Conservation (phyloP, 2,113 vertebrate genomes). For the Toxotes chatareus region DNA sequence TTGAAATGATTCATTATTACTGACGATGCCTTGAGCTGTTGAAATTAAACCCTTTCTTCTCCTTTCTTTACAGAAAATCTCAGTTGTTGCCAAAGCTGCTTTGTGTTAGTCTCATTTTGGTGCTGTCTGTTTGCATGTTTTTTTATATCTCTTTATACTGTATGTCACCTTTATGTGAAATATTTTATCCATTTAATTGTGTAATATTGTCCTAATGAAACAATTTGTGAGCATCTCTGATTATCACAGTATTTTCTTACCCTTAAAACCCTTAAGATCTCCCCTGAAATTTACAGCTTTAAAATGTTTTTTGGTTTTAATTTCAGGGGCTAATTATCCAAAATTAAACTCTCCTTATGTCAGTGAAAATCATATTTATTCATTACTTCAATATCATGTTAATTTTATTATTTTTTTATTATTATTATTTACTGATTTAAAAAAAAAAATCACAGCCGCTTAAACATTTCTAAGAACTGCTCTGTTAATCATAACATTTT, state of each 20-base stretch:
- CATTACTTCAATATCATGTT: slow-evolving; percentile 51
- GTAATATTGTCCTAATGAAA: slow-evolving; percentile 58
- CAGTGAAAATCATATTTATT: slow-evolving; percentile 75
- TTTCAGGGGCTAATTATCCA: slow-evolving; percentile 27
- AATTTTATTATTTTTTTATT: slow-evolving; percentile 55
- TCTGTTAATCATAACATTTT: slow-evolving; percentile 62
- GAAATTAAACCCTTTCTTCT: slow-evolving; percentile 58
- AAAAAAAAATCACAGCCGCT: slow-evolving; percentile 71
- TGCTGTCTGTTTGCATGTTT: slow-evolving; percentile 78
- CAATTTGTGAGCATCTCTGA: slow-evolving; percentile 69
- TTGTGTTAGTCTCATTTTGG: slow-evolving; percentile 69
- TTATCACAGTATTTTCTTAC: slow-evolving; percentile 51
- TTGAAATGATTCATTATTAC: slow-evolving; percentile 74
- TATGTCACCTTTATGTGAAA: slow-evolving; percentile 68
- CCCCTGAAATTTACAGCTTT: neutral
- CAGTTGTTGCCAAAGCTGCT: slow-evolving; percentile 74
- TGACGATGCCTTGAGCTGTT: slow-evolving; percentile 77
- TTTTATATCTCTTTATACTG: slow-evolving; percentile 69
- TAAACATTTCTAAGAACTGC: slow-evolving; percentile 75
- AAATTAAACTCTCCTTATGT: slow-evolving; percentile 36
- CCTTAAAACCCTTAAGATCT: slow-evolving; percentile 22
- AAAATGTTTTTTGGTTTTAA: neutral
- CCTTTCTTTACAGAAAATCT: slow-evolving; percentile 62
- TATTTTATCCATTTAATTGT: slow-evolving; percentile 72
- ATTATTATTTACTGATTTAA: slow-evolving; percentile 25